Conservation (phyloP, 2,888 invertebrate species). For the Eristalinus sepulchralis region DNA sequence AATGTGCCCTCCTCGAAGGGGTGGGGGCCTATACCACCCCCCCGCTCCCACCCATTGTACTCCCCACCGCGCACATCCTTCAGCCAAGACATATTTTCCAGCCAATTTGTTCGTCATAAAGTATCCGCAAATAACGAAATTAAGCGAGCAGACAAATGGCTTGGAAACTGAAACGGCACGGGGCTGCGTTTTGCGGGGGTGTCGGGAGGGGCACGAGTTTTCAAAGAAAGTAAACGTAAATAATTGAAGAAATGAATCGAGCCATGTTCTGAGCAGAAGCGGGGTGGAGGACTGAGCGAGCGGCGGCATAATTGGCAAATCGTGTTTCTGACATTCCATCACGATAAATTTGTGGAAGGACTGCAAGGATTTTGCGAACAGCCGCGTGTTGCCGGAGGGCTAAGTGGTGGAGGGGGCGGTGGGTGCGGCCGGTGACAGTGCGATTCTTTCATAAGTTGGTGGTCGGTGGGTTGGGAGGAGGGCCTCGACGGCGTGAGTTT, state of each 20-base stretch:
- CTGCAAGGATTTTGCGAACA: conserved; percentile 5
- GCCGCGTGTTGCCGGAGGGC: background rate
- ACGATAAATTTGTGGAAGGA: conserved; percentile 33
- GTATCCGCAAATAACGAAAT: conserved; percentile 71
- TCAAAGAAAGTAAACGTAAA: conserved; percentile 46
- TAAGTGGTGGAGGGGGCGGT: background rate
- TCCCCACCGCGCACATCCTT: background rate
- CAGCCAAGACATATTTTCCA: conserved; percentile 68
- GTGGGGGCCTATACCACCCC: background rate
- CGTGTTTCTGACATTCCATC: conserved; percentile 58
- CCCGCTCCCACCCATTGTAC: background rate
- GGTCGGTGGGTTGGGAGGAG: background rate
- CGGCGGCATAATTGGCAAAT: conserved; percentile 57
- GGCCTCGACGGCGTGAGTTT: no score
- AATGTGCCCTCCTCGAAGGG: conserved; percentile 31
- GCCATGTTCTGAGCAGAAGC: background rate
- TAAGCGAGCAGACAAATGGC: conserved; percentile 67
- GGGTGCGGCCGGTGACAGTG: background rate
- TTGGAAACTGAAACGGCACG: conserved; percentile 60
- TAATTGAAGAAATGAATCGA: conserved; percentile 23
- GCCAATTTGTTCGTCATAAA: conserved; percentile 71
- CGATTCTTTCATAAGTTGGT: background rate
- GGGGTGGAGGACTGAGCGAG: conserved; percentile 14
- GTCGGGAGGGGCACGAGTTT: conserved; percentile 3
- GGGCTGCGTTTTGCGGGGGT: background rate